Evolutionary conservation across 2,797 vertebrate species (phyloP).

Genomic region (Alfaro cultratus): DNA sequence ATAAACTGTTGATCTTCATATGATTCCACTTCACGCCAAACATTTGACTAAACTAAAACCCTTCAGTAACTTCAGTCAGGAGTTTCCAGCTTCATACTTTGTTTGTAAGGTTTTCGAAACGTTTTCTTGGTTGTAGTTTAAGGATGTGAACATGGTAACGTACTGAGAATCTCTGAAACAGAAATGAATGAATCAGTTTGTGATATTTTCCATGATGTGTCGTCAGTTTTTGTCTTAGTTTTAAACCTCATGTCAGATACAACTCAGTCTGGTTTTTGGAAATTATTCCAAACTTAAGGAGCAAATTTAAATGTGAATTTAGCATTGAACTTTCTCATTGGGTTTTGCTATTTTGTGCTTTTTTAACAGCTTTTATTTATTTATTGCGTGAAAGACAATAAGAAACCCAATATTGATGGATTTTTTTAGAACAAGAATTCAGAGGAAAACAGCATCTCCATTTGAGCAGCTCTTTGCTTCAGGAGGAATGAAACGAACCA

Average conservation of each 20-base stretch:
- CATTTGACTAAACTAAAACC: too few species aligned
- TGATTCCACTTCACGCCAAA: not conserved
- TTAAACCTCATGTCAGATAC: too few species aligned
- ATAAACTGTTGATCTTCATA: not conserved
- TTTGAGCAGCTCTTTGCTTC: not conserved
- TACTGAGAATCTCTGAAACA: not conserved
- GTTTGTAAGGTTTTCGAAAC: not conserved
- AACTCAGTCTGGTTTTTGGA: not conserved
- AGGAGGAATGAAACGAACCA: not conserved
- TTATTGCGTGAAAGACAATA: not conserved
- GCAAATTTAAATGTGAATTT: not conserved
- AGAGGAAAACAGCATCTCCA: not conserved
- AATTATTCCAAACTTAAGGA: not conserved
- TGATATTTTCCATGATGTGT: too few species aligned
- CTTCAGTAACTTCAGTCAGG: too few species aligned
- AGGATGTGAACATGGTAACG: not conserved
- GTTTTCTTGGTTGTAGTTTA: not conserved
- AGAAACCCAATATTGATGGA: not conserved
- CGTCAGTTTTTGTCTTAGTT: too few species aligned
- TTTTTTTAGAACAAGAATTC: not conserved
- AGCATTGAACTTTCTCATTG: not conserved
- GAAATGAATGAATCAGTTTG: too few species aligned
- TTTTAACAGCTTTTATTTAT: not conserved
- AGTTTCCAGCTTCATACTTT: not conserved
- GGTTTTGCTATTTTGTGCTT: not conserved